phyloP scores from a whole-genome alignment of 1,140 invertebrate genomes.

The Brachionus manjavacas region DNA sequence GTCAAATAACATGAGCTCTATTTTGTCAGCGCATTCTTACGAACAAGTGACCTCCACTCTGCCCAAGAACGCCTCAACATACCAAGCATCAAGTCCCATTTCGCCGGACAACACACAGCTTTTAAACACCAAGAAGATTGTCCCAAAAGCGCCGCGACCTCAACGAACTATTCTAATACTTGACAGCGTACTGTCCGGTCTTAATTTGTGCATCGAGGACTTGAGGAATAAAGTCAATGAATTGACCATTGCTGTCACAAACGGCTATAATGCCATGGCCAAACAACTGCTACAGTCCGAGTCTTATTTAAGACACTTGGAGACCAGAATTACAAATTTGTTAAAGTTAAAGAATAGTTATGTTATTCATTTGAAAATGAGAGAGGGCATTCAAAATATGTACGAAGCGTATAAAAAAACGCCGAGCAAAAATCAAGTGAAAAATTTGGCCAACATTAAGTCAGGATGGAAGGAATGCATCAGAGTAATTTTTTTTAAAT shows the following conservation, averaged over 20 bases:
- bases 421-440: conserved; percentile 24
- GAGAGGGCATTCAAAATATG: conserved; percentile 35
- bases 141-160: conserved; percentile 18
- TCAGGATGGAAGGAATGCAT: conserved; percentile 27
- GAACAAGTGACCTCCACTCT: conserved; percentile 17
- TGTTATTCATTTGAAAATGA: conserved; percentile 8
- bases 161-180: conserved; percentile 1
- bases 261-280: conserved; percentile 39
- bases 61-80: background rate
- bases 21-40: background rate
- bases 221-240: conserved; percentile 1
- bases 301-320: conserved; percentile 12
- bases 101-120: background rate
- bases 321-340: background rate
- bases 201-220: conserved; percentile 16
- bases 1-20: conserved; percentile 8
- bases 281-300: conserved; percentile 35
- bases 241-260: conserved; percentile 9
- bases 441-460: conserved; percentile 24
- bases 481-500: background rate
- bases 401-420: conserved; percentile 40
- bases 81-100: background rate
- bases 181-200: conserved; percentile 22
- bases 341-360: conserved; percentile 14
- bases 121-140: background rate